Evolutionary conservation across 2,113 vertebrate species (phyloP).

Genomic region (Halichoeres trimaculatus): DNA sequence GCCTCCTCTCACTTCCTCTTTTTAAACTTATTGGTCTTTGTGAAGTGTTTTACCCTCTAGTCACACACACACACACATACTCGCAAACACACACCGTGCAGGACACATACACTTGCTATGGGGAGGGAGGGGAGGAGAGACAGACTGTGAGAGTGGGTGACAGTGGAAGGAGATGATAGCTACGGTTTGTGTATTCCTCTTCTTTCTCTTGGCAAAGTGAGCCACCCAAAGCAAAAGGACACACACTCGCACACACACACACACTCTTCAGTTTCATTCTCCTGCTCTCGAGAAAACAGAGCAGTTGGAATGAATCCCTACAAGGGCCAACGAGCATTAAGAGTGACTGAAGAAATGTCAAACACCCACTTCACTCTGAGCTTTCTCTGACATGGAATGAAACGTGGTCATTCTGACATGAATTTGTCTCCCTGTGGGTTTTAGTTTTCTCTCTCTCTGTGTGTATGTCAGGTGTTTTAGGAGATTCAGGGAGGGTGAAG

Average conservation of each 20-base stretch:
- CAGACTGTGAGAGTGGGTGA: constrained; percentile 29
- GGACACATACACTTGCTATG: constrained; percentile 2
- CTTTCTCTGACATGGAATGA: constrained; percentile 13
- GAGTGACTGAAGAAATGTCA: constrained; percentile 38
- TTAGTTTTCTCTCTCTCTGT: background rate
- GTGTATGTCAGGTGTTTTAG: background rate
- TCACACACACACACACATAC: constrained; percentile 6
- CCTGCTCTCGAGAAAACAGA: constrained; percentile 21
- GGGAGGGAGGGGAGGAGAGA: constrained; percentile 26
- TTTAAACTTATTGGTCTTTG: constrained; percentile 46
- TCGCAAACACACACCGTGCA: constrained; percentile 1
- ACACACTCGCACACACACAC: background rate
- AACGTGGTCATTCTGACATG: constrained; percentile 11
- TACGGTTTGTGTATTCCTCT: constrained; percentile 48
- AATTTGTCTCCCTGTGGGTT: background rate
- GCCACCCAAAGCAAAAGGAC: constrained; percentile 38
- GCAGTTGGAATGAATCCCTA: constrained; percentile 42
- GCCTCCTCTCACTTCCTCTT: constrained; percentile 25
- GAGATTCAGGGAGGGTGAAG: background rate
- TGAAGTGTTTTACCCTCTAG: constrained; percentile 40
- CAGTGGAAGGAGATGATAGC: constrained; percentile 54
- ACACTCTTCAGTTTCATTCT: background rate
- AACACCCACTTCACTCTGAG: constrained; percentile 19
- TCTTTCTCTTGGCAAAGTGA: constrained; percentile 46
- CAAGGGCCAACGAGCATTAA: constrained; percentile 34